Evolutionary conservation across 2,888 invertebrate species (phyloP).

Genomic region (Epinotia demarniana): DNA sequence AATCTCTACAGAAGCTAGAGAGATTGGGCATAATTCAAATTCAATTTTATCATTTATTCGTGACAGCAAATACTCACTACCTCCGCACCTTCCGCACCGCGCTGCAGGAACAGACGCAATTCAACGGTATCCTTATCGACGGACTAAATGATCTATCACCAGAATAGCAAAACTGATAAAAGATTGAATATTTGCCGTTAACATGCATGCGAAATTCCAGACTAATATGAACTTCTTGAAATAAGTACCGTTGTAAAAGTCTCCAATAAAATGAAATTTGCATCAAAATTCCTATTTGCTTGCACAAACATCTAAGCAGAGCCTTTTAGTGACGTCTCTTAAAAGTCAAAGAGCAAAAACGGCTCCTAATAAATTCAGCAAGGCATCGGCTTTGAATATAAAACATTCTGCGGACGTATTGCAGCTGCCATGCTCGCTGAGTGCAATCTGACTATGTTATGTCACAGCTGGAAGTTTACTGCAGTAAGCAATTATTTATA

Average conservation of each 20-base stretch:
- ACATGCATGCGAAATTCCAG: too few relatives aligned
- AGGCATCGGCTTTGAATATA: conserved; percentile 34
- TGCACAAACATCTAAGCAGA: conserved; percentile 7
- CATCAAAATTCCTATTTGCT: conserved; percentile 5
- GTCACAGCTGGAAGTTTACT: not conserved
- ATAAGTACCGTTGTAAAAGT: not conserved
- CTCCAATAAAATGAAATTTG: conserved; percentile 8
- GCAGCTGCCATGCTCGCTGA: conserved; percentile 25
- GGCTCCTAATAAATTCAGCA: conserved; percentile 24
- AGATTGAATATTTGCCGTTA: too few relatives aligned
- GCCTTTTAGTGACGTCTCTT: conserved; percentile 28
- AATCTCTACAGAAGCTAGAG: too few relatives aligned
- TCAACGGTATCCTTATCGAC: too few relatives aligned
- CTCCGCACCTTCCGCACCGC: too few relatives aligned
- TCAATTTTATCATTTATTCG: too few relatives aligned
- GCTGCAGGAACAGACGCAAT: too few relatives aligned
- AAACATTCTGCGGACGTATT: conserved; percentile 30
- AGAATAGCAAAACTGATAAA: too few relatives aligned
- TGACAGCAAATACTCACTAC: too few relatives aligned
- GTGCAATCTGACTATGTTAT: conserved; percentile 36
- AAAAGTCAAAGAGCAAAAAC: conserved; percentile 35
- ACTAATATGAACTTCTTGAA: not conserved
- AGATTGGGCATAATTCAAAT: too few relatives aligned
- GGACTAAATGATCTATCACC: too few relatives aligned
- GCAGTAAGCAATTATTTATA: conserved; percentile 1